phyloP scores from a whole-genome alignment of 2,113 vertebrate genomes.

The Helogale parvula region DNA sequence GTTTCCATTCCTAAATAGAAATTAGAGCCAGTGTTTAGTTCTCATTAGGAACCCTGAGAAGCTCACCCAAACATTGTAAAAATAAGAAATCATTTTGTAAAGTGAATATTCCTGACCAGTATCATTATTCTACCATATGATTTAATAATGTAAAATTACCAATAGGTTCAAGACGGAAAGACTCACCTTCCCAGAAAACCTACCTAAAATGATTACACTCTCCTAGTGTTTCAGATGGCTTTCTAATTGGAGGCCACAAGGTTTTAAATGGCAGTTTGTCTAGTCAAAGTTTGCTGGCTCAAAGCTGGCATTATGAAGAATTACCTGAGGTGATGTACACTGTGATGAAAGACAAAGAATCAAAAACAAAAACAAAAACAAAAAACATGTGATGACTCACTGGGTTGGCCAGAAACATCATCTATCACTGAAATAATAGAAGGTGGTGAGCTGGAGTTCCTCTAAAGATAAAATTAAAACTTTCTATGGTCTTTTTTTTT shows the following conservation, averaged over 20 bases:
- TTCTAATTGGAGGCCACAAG: background rate
- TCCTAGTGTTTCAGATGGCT: background rate
- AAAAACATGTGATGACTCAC: background rate
- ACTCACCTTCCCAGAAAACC: background rate
- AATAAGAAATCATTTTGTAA: background rate
- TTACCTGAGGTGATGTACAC: background rate
- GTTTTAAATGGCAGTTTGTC: background rate
- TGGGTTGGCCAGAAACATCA: background rate
- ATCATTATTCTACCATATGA: background rate
- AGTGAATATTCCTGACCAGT: background rate
- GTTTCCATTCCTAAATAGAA: background rate
- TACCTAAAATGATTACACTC: background rate
- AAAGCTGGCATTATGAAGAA: background rate
- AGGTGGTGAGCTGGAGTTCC: background rate
- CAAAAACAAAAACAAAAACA: background rate
- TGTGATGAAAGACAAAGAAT: background rate
- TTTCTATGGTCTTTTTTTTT: background rate
- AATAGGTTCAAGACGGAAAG: background rate
- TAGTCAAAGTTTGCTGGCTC: background rate
- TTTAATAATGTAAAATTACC: background rate
- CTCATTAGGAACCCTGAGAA: background rate
- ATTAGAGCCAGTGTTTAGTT: background rate
- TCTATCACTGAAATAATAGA: background rate
- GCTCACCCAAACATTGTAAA: background rate
- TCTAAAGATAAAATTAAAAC: constrained; percentile 16